phyloP scores from a whole-genome alignment of 2,113 vertebrate genomes.

The Ornithorhynchus anatinus region DNA sequence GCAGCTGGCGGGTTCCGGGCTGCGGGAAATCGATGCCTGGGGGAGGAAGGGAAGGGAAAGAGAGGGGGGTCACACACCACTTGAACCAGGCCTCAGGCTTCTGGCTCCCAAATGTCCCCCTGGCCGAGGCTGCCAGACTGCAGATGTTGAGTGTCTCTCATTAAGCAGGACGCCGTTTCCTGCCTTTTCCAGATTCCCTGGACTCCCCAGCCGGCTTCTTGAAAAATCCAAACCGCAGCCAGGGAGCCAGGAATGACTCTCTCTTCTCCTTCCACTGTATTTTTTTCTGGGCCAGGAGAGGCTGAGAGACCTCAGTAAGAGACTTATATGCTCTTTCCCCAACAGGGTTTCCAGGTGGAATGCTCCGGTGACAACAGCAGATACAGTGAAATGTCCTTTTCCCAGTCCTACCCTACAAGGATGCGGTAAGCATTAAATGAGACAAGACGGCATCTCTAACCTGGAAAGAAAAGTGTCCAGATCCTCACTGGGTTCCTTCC shows the following conservation, averaged over 20 bases:
- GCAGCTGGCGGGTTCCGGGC: not conserved
- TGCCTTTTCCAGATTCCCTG: constrained; percentile 54
- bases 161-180: constrained; percentile 53
- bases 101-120: constrained; percentile 58
- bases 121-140: constrained; percentile 68
- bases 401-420: not conserved
- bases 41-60: not conserved
- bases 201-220: constrained; percentile 51
- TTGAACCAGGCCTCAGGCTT: constrained; percentile 59
- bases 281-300: no score
- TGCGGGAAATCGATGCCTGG: constrained; percentile 32
- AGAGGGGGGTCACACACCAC: constrained; percentile 43
- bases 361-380: no score
- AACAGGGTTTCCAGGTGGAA: no score
- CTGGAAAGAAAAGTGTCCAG: not conserved
- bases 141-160: constrained; percentile 70
- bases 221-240: constrained; percentile 55
- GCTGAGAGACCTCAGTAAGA: no score
- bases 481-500: no score
- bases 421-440: not conserved
- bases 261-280: not conserved
- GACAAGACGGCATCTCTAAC: not conserved
- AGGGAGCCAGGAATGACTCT: not conserved
- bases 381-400: no score
- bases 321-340: no score